Conservation (phyloP, 2,113 vertebrate genomes). For the Brachypteracias leptosomus region DNA sequence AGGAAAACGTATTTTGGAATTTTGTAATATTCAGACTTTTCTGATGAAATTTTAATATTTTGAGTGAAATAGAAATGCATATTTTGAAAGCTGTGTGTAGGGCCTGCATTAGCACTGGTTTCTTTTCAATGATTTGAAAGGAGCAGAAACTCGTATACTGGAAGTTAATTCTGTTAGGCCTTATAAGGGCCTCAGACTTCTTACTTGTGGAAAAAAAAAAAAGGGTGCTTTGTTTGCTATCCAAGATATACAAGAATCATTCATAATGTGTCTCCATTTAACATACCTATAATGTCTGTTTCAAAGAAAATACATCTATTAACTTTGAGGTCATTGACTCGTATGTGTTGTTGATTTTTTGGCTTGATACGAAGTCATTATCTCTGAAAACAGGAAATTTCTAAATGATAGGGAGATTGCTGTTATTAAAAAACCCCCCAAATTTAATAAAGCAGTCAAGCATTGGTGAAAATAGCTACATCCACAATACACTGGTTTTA, state of each 20-base stretch:
- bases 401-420: not conserved
- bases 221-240: not conserved
- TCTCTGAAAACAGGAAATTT: not conserved
- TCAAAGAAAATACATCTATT: not conserved
- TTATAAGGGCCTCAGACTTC: not conserved
- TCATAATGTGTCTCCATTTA: not conserved
- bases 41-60: not conserved
- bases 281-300: not conserved
- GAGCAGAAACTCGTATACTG: not conserved
- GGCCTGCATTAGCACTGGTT: not conserved
- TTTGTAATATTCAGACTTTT: constrained; percentile 24
- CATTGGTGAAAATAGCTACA: not conserved
- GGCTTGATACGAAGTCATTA: not conserved
- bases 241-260: not conserved
- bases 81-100: not conserved
- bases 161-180: not conserved
- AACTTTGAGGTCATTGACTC: not conserved
- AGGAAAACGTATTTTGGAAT: constrained; percentile 9
- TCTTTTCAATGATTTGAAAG: not conserved
- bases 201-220: not conserved
- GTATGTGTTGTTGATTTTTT: not conserved
- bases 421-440: not conserved
- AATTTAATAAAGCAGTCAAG: constrained; percentile 2
- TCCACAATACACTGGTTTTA: not conserved
- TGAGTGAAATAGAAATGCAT: not conserved